Conservation (phyloP, 2,797 vertebrate genomes). For the Coendou prehensilis region DNA sequence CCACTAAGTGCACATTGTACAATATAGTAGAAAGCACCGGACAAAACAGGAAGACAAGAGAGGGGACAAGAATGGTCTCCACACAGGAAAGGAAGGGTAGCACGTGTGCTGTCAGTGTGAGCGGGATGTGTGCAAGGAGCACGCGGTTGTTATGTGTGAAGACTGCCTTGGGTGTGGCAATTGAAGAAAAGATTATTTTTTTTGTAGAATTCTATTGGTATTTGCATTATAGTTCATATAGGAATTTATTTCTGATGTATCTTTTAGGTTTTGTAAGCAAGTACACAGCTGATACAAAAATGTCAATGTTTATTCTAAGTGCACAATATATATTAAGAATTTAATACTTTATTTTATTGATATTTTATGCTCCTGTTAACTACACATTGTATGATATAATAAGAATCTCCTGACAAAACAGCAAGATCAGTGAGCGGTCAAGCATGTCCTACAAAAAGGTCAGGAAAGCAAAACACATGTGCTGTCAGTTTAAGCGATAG, state of each 20-base stretch:
- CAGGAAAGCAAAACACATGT: not conserved
- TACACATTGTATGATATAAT: not conserved
- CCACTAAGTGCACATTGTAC: not conserved
- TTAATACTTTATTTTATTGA: not conserved
- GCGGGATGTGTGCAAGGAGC: not conserved
- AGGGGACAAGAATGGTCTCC: too few species aligned
- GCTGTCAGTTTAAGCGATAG: not conserved
- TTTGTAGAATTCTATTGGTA: not conserved
- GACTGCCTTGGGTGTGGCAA: not conserved
- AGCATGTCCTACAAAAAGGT: not conserved
- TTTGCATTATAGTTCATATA: not conserved
- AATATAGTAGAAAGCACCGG: not conserved
- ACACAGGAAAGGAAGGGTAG: too few species aligned
- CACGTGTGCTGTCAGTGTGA: not conserved
- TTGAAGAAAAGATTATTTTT: not conserved
- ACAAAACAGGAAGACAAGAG: too few species aligned
- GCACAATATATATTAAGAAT: not conserved
- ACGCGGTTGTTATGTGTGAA: not conserved
- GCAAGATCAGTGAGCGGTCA: not conserved
- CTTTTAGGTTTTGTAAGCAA: not conserved
- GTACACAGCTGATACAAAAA: not conserved
- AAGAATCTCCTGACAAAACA: not conserved
- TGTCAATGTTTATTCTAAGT: not conserved
- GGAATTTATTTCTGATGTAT: not conserved
- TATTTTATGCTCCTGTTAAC: not conserved